A percentile compares a stretch with the other conserved stretches of the same genome.
These are phyloP conservation scores for Drosophila longiperda DNA, from an alignment of 2,888 invertebrate genomes.

Conservation along the genomic window DNA sequence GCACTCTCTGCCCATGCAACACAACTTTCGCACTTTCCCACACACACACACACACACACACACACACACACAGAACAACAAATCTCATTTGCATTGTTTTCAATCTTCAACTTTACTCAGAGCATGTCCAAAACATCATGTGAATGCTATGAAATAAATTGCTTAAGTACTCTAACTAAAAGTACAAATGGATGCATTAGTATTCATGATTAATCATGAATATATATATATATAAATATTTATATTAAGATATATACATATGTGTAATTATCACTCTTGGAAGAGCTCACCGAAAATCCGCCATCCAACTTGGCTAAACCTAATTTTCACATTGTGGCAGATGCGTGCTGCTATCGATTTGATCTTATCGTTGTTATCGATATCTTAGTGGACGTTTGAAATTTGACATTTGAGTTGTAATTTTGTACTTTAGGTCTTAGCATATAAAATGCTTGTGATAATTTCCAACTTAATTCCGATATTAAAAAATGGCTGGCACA, in stretches of 20 bases:
- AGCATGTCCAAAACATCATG: neutral
- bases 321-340: neutral
- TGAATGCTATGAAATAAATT: neutral
- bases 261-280: neutral
- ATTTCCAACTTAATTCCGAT: neutral
- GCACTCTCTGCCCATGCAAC: slow-evolving; percentile 46
- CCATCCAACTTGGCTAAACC: neutral
- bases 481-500: neutral
- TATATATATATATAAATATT: neutral
- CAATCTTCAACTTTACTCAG: neutral
- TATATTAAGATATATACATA: neutral
- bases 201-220: neutral
- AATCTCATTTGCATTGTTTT: slow-evolving; percentile 16
- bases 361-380: neutral
- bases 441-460: neutral
- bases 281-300: neutral
- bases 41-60: slow-evolving; percentile 4
- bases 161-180: neutral
- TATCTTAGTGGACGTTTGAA: neutral
- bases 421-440: neutral
- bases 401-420: accelerated
- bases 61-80: neutral
- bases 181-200: neutral
- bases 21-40: slow-evolving; percentile 52
- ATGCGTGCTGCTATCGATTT: neutral